phyloP scores from a whole-genome alignment of 2,113 vertebrate species.

The Diphyllodes magnificus region DNA sequence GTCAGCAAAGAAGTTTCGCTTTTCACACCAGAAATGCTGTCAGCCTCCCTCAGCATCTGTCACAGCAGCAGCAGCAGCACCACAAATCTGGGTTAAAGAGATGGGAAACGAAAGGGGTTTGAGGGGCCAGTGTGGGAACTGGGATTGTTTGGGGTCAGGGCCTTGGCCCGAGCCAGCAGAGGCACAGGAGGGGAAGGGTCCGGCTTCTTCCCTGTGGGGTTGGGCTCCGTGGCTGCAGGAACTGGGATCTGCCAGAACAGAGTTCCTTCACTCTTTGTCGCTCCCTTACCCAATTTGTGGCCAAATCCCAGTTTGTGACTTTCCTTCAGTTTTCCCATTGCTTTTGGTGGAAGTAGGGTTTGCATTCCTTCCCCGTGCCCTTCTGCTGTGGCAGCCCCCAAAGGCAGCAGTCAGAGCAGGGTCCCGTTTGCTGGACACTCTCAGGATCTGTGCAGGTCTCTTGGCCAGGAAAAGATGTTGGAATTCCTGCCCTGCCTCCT shows the following conservation, averaged over 20 bases:
- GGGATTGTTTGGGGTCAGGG: background rate
- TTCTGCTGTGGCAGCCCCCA: background rate
- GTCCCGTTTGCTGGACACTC: rapidly evolving
- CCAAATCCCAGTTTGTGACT: background rate
- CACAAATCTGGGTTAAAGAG: background rate
- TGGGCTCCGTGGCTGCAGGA: background rate
- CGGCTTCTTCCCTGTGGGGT: rapidly evolving
- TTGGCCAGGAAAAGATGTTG: rapidly evolving
- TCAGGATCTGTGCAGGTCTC: rapidly evolving
- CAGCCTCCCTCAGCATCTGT: slow-evolving; percentile 40
- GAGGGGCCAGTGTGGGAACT: background rate
- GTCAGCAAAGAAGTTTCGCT: background rate
- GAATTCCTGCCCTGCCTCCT: background rate
- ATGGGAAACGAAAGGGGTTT: rapidly evolving
- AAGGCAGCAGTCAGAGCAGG: background rate
- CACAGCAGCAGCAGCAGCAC: background rate
- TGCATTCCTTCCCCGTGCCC: background rate
- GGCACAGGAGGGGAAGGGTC: background rate
- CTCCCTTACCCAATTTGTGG: background rate
- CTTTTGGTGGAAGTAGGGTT: background rate
- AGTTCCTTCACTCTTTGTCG: background rate
- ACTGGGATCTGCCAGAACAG: rapidly evolving
- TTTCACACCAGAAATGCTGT: slow-evolving; percentile 6
- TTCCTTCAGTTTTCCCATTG: background rate
- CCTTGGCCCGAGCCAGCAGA: background rate